Conservation (phyloP, 2,888 invertebrate species). For the Machimus atricapillus region DNA sequence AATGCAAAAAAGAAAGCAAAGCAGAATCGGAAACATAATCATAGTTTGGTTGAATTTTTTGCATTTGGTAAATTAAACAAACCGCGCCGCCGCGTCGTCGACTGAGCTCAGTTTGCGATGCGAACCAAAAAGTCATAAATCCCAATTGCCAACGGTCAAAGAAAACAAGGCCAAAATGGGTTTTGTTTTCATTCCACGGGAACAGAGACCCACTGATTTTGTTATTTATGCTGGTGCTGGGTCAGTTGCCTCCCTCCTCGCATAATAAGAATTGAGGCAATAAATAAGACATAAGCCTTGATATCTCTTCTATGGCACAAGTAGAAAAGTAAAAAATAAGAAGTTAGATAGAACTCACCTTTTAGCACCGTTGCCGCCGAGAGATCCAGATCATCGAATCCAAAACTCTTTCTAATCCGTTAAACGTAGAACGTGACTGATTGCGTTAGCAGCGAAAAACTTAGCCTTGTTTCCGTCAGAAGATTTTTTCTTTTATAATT, state of each 20-base stretch:
- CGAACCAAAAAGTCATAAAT: neutral
- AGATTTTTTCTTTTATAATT: neutral
- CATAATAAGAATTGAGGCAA: neutral
- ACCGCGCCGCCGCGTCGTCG: neutral
- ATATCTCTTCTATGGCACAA: neutral
- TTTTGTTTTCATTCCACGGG: neutral
- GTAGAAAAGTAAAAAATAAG: neutral
- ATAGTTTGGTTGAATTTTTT: neutral
- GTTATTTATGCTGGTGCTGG: neutral
- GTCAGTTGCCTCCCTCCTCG: neutral
- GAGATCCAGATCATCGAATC: conserved; percentile 34
- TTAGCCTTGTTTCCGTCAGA: neutral
- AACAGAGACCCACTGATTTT: neutral
- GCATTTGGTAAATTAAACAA: neutral
- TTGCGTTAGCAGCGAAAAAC: neutral
- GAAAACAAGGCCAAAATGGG: neutral
- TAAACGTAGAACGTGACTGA: conserved; percentile 34
- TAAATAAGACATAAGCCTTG: neutral
- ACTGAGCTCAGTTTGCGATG: neutral
- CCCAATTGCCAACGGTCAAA: neutral
- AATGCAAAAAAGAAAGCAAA: neutral
- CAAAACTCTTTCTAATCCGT: conserved; percentile 30
- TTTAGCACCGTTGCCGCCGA: conserved; percentile 40
- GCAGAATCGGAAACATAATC: neutral
- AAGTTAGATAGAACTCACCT: conserved; percentile 17